Conservation (phyloP, 2,113 vertebrate genomes). For the Romanogobio albipinnatus region DNA sequence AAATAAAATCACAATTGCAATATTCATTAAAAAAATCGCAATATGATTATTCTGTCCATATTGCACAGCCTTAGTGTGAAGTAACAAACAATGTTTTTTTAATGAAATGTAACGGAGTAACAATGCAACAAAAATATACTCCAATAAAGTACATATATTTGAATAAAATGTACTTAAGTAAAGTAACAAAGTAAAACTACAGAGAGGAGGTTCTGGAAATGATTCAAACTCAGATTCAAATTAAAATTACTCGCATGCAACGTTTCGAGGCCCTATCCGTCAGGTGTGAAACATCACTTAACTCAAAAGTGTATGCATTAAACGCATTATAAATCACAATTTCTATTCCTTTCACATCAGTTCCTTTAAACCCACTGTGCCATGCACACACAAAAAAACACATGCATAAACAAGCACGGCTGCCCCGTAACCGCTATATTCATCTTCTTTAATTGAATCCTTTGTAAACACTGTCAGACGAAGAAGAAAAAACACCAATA, state of each 20-base stretch:
- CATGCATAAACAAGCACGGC: slow-evolving; percentile 62
- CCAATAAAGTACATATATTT: too few relatives aligned
- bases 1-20: too few relatives aligned
- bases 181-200: too few relatives aligned
- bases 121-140: too few relatives aligned
- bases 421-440: slow-evolving; percentile 81
- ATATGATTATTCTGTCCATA: too few relatives aligned
- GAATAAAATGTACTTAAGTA: too few relatives aligned
- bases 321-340: neutral
- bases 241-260: neutral
- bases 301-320: neutral
- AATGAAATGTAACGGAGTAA: too few relatives aligned
- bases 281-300: slow-evolving; percentile 43
- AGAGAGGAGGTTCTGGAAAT: too few relatives aligned
- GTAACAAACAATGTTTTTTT: too few relatives aligned
- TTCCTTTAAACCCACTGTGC: neutral
- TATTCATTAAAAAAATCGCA: too few relatives aligned
- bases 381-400: slow-evolving; percentile 45
- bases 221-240: neutral
- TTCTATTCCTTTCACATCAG: slow-evolving; percentile 4
- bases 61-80: too few relatives aligned
- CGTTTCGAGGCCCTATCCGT: neutral
- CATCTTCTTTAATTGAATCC: slow-evolving; percentile 91
- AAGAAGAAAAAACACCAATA: slow-evolving; percentile 67
- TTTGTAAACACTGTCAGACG: slow-evolving; percentile 85